Percentiles rank a stretch among this genome's conserved stretches.
Evolutionary conservation across 2,888 invertebrate genomes (phyloP).

Genomic region (Stomorhina lunata): DNA sequence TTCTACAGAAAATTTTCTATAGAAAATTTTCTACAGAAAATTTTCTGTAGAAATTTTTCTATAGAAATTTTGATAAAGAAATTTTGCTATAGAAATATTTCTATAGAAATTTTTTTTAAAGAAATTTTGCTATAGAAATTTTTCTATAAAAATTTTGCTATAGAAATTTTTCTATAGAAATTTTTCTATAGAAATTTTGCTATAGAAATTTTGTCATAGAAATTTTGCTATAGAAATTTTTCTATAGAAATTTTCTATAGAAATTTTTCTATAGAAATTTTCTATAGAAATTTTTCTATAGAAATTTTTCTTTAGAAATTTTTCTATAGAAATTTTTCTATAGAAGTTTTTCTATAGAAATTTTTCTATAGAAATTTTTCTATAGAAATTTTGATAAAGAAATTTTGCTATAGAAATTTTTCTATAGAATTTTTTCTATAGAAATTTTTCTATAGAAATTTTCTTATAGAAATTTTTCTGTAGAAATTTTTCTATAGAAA

Average conservation of each 20-base stretch:
- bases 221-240: no score
- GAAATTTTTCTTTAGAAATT: background rate
- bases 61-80: no score
- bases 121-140: background rate
- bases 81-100: no score
- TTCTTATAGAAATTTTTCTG: no score
- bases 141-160: background rate
- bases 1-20: background rate
- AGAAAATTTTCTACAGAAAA: conserved; percentile 4
- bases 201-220: no score
- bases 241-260: background rate
- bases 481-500: no score
- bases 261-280: background rate
- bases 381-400: background rate
- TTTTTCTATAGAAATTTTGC: no score
- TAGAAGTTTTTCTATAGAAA: no score
- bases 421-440: background rate
- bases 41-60: no score
- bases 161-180: background rate
- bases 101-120: background rate
- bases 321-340: no score
- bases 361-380: no score
- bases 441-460: background rate
- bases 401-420: background rate
- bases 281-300: background rate